Evolutionary conservation across 2,797 vertebrate genomes (phyloP).

Genomic region (Spheniscus humboldti): DNA sequence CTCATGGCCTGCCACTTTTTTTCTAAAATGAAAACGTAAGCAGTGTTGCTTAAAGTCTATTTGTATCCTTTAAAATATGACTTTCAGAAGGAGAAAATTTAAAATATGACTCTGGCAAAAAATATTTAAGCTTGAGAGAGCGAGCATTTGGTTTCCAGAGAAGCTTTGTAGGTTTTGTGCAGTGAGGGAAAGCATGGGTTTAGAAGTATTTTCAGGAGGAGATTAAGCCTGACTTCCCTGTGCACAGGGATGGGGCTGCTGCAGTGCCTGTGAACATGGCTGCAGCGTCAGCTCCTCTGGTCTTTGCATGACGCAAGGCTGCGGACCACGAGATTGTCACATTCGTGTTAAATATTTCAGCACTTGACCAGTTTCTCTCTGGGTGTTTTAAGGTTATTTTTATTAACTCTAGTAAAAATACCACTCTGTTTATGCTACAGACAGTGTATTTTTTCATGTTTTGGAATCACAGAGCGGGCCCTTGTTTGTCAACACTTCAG

Average conservation of each 20-base stretch:
- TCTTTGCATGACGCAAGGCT: background rate
- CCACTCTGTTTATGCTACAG: background rate
- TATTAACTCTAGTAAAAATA: background rate
- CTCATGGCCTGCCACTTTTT: conserved; percentile 8
- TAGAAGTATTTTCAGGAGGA: background rate
- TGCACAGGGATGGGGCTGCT: background rate
- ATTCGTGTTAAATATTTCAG: background rate
- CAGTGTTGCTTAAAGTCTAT: background rate
- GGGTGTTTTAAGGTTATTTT: background rate
- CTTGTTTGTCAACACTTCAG: rapidly evolving
- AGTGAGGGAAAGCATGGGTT: background rate
- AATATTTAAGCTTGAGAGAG: background rate
- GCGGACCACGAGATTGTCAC: rapidly evolving
- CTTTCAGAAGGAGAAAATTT: background rate
- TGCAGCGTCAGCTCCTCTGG: background rate
- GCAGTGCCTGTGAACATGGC: background rate
- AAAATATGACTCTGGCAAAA: background rate
- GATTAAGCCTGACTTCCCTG: background rate
- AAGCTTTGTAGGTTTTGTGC: background rate
- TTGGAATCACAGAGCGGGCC: background rate
- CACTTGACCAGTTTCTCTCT: background rate
- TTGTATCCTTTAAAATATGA: background rate
- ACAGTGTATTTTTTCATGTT: background rate
- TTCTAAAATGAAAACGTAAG: conserved; percentile 30
- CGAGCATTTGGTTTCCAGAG: background rate